A percentile compares a stretch with the other conserved stretches of the same genome.
These are phyloP conservation scores for Drosophila athabasca DNA, from an alignment of 1,140 invertebrate genomes.

Conservation along the genomic window DNA sequence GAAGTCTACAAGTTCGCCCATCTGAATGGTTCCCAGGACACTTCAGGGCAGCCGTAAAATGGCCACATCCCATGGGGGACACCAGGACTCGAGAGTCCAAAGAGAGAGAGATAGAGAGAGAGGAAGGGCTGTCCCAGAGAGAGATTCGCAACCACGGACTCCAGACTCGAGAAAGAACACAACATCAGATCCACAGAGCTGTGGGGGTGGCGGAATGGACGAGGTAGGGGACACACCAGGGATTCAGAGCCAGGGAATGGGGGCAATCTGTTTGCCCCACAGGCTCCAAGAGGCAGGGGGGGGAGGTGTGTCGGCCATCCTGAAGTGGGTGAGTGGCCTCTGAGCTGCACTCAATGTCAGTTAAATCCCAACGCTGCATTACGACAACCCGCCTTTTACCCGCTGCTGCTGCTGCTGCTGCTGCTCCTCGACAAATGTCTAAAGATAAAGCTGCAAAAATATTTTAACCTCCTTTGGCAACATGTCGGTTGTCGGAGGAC, in stretches of 20 bases:
- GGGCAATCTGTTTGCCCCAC: conserved; percentile 71
- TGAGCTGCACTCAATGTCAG: conserved; percentile 73
- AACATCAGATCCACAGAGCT: no score
- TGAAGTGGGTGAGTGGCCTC: conserved; percentile 35
- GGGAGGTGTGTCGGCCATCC: neutral
- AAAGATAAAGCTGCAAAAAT: conserved; percentile 82
- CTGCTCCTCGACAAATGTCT: conserved; percentile 58
- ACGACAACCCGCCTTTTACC: conserved; percentile 44
- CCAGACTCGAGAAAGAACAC: neutral
- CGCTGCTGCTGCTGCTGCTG: neutral
- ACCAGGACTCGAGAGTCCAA: conserved; percentile 18
- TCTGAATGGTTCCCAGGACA: conserved; percentile 65
- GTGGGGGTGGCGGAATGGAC: no score
- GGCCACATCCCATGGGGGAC: conserved; percentile 71
- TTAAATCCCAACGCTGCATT: conserved; percentile 77
- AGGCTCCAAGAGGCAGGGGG: neutral
- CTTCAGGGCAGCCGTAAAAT: conserved; percentile 70
- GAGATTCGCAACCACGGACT: neutral
- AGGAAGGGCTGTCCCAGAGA: no score
- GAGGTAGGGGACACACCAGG: no score
- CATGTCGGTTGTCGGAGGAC: conserved; percentile 56
- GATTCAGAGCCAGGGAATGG: conserved; percentile 25
- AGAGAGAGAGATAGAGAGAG: neutral
- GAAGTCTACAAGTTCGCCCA: conserved; percentile 35
- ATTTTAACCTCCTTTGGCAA: conserved; percentile 81